Base-by-base conservation (phyloP, 2,888 invertebrate species). In the Uropetala carovei region DNA sequence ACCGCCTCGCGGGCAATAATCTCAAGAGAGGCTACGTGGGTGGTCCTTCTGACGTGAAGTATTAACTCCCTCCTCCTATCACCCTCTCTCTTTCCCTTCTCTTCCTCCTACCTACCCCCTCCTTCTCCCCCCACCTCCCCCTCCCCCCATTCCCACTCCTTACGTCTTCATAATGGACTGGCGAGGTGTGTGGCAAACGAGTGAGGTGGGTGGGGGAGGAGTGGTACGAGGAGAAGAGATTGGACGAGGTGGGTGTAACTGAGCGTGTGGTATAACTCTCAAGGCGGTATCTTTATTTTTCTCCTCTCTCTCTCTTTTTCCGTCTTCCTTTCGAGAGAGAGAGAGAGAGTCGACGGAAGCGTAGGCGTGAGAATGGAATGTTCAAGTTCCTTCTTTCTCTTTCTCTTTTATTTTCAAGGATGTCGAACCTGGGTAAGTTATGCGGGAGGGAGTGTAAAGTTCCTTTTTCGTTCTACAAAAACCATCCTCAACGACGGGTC, bases 21-120 rank as follows among this genome's bases (percentile, higher is more conserved):
- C 56, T 85, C 58, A n/a, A n/a, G 60, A 18, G 43, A 89, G 64
- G 43, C 89, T n/a, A 18, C 89, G 89, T 89, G 89, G 89, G 89
- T 89, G 89, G 89, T 89, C 89, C 43, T n/a, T 68, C 75, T 22
- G 60, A 86, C 60, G 86, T 86, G 60, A 86, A 27, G 86, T 86
- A 60, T 60, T 30, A 16, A 58, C 85, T 85, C 85, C 58, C 30
- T 10, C 60, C 86, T 59, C 75, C 57, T 85, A 22, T 86, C 60
- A 59, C 60, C 86, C 10, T 18, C 5, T 30, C 82, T 8, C 13
- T 27, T n/a, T n/a, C n/a, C n/a, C n/a, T n/a, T n/a, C n/a, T n/a
- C n/a, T n/a, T n/a, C n/a, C n/a, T n/a, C n/a, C n/a, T n/a, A n/a
- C 22, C 27, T 58, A 14, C 7, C 60, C 22, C 85, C 22, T 11